Base-by-base conservation (phyloP, 35 echinoderm and acorn worm species). In the Apostichopus parvimensis region DNA sequence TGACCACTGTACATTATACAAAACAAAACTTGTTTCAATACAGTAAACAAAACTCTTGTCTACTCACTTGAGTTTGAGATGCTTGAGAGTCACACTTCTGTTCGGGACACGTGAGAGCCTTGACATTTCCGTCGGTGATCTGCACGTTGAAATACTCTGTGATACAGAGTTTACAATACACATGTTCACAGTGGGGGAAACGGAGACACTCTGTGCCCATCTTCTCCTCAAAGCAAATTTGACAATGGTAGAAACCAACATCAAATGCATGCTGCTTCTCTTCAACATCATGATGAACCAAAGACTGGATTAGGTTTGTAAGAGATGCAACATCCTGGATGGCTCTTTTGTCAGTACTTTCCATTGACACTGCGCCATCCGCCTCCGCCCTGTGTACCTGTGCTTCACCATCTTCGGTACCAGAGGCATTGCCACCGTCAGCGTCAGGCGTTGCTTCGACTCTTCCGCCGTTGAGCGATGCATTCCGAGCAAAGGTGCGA, bases 71-170 rank as follows among this genome's bases (percentile, higher is more conserved):
- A 77, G 87, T 79, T 60, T 95, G 95, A 9, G 90, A 82, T 26
- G 97, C 97, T 25, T 90, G 91, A 11, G 95, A 94, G 2, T 93
- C 93, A 75, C 97, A 99, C 6, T 99, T 90, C 12, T 66, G 92
- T 15, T 99, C 88, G 5, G 97, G 97, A 52, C 97, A 99, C 58
- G 52, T 72, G 14, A 99, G 71, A 8, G 92, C 87, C 86, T 99
- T 99, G 22, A 99, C 97, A 66, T 99, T 95, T 1, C 97, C 97
- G 9, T 99, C 97, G 54, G 58, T 87, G 22, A 99, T 99, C 92
- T 99, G 95, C 11, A 96, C 80, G 9, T 87, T 79, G 68, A 99
- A 99, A 57, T 96, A 95, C 5, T 92, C 93, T 54, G 66, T 93
- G 73, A 99, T 87, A 57, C 97, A 99, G 8, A 57, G 94, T 53